Evolutionary conservation across 2,888 invertebrate species (phyloP).

Genomic region (Bedellia somnulentella): DNA sequence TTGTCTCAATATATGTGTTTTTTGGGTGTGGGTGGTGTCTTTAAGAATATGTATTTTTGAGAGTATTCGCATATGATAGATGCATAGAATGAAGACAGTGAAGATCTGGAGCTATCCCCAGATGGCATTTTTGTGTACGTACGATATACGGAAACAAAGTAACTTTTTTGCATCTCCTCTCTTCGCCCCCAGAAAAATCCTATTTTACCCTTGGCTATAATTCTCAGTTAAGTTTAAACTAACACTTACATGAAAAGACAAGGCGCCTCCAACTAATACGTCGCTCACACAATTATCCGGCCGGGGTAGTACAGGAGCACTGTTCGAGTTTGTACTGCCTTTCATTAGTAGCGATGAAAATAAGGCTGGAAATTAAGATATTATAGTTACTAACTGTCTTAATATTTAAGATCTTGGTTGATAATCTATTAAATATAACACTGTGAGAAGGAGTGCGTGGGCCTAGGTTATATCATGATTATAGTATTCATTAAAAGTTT

Average conservation of each 20-base stretch:
- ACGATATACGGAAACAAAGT: no score
- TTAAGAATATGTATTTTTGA: not conserved
- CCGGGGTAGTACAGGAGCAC: constrained; percentile 64
- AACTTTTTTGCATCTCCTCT: no score
- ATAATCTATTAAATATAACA: constrained; percentile 1
- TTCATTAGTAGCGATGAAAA: constrained; percentile 63
- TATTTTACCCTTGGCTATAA: no score
- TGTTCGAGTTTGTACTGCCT: constrained; percentile 73
- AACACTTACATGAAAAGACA: constrained; percentile 80
- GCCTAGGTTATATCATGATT: not conserved
- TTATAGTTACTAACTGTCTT: not conserved
- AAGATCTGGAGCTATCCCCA: no score
- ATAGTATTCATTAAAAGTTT: no score
- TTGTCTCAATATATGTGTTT: not conserved
- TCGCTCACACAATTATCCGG: constrained; percentile 67
- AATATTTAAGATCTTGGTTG: no score
- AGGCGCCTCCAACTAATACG: constrained; percentile 74
- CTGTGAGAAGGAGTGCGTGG: not conserved
- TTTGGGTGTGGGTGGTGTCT: not conserved
- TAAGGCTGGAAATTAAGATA: constrained; percentile 59
- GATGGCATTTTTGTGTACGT: no score
- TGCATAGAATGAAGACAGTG: no score
- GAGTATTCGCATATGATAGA: not conserved
- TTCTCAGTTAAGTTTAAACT: no score
- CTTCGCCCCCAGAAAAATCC: no score